Conservation (phyloP, 2,797 vertebrate species). For the Sebastes matsubarae region DNA sequence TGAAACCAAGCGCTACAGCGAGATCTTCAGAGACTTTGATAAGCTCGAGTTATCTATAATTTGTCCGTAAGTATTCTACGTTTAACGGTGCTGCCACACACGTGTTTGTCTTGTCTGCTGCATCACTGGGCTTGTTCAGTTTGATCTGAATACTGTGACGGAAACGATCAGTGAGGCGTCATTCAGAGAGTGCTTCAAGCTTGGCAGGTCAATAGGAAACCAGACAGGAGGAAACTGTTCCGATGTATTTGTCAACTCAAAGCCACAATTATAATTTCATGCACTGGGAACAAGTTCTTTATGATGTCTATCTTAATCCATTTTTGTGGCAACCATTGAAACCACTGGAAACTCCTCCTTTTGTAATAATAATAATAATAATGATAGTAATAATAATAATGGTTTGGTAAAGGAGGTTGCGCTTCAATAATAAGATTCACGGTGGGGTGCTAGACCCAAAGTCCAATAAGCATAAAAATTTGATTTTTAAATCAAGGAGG, state of each 20-base stretch:
- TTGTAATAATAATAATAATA: no score
- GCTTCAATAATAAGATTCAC: no score
- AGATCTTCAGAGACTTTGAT: constrained; percentile 93
- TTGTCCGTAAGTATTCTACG: constrained; percentile 80
- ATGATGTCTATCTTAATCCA: background rate
- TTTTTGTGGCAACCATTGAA: background rate
- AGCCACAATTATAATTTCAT: background rate
- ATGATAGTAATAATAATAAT: no score
- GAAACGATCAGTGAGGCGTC: background rate
- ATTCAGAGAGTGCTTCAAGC: background rate
- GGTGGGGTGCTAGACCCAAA: no score
- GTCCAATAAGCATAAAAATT: no score
- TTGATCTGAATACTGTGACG: background rate
- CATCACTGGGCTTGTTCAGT: background rate
- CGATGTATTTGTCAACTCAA: background rate
- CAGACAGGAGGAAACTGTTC: background rate
- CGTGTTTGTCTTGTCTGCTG: background rate
- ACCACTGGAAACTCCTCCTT: background rate
- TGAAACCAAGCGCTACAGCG: constrained; percentile 89
- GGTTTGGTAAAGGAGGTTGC: background rate
- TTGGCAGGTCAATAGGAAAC: background rate
- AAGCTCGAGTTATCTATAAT: constrained; percentile 88
- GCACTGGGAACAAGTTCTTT: background rate
- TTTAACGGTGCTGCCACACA: background rate
- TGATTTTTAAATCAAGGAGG: no score